Conservation (phyloP, 2,113 vertebrate genomes). For the Carettochelys insculpta region DNA sequence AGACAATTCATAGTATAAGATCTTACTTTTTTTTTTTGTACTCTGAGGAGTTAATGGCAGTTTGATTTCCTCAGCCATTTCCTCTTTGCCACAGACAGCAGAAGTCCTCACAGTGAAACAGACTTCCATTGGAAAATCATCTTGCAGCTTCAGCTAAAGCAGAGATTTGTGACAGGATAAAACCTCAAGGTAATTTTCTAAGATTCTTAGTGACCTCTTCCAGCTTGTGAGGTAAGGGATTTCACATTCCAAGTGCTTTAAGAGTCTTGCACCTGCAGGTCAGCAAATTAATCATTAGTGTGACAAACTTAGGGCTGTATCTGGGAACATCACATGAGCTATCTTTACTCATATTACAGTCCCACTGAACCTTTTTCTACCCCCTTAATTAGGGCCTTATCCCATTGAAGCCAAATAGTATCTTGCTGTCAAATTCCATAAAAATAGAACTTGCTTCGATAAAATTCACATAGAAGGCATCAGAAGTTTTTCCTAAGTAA, state of each 20-base stretch:
- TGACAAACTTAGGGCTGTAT: constrained; percentile 39
- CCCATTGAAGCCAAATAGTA: background rate
- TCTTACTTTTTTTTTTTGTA: constrained; percentile 13
- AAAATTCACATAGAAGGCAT: background rate
- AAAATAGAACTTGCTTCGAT: background rate
- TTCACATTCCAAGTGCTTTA: constrained; percentile 40
- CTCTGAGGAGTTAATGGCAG: background rate
- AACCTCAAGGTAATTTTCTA: constrained; percentile 46
- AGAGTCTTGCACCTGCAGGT: constrained; percentile 30
- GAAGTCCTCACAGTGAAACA: constrained; percentile 15
- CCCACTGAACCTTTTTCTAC: background rate
- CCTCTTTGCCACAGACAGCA: constrained; percentile 28
- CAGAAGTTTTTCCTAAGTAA: background rate
- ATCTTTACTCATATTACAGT: background rate
- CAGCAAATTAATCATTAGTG: background rate
- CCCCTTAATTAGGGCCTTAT: background rate
- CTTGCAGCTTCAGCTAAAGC: constrained; percentile 28
- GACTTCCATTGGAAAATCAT: constrained; percentile 14
- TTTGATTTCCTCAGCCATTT: constrained; percentile 25
- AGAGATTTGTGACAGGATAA: constrained; percentile 37
- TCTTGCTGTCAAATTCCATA: background rate
- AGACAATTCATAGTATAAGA: background rate
- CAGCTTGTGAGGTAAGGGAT: constrained; percentile 54
- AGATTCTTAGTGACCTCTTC: constrained; percentile 11
- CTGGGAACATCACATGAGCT: background rate